Percentiles rank a stretch among this genome's conserved stretches.
Conservation (phyloP, 2,888 invertebrate genomes). For the Chrysolina oricalcia region DNA sequence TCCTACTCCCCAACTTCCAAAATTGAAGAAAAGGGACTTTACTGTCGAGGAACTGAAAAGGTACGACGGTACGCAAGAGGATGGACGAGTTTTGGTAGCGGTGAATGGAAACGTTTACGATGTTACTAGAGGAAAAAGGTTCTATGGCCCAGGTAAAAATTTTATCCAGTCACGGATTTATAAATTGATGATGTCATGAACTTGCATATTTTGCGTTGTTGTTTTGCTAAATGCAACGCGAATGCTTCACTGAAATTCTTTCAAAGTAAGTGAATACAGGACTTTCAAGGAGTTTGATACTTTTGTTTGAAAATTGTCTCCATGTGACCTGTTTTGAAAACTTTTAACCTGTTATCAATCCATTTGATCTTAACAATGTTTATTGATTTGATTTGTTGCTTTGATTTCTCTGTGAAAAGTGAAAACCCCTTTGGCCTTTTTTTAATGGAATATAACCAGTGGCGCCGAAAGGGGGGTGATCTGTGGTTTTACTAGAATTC, state of each 20-base stretch:
- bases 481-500: no score
- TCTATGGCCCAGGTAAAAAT: slow-evolving; percentile 92
- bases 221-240: not conserved
- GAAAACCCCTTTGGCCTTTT: no score
- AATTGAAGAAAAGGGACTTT: slow-evolving; percentile 91
- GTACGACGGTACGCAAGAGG: slow-evolving; percentile 89
- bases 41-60: slow-evolving; percentile 89
- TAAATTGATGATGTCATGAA: slow-evolving; percentile 44
- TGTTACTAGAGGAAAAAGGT: slow-evolving; percentile 90
- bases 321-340: no score
- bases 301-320: no score
- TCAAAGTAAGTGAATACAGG: no score
- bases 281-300: no score
- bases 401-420: no score
- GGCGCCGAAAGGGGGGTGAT: no score
- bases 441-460: no score
- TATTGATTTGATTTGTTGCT: no score
- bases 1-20: slow-evolving; percentile 81
- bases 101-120: slow-evolving; percentile 97
- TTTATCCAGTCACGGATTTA: not conserved
- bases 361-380: no score
- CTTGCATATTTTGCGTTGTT: slow-evolving; percentile 12
- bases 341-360: no score
- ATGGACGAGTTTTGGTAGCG: slow-evolving; percentile 92
- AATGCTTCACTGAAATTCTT: not conserved